Evolutionary conservation across 2,113 vertebrate species (phyloP).

Genomic region (Seriola quinqueradiata): DNA sequence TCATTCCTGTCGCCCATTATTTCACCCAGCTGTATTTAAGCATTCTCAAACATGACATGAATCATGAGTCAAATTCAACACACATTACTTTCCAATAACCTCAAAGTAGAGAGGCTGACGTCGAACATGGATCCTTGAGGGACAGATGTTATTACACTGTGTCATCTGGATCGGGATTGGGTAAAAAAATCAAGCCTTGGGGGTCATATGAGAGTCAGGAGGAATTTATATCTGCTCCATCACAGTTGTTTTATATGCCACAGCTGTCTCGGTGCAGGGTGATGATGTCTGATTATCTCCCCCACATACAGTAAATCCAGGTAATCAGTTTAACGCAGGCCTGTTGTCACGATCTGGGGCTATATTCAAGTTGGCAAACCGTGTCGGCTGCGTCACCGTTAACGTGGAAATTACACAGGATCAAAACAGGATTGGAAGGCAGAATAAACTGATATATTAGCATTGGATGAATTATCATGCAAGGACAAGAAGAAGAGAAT

Average conservation of each 20-base stretch:
- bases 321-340: conserved; percentile 10
- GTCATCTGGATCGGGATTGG: conserved; percentile 12
- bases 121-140: conserved; percentile 11
- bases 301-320: conserved; percentile 21
- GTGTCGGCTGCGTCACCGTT: not conserved
- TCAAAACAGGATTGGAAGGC: not conserved
- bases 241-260: conserved; percentile 12
- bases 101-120: conserved; percentile 20
- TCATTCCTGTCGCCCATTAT: conserved; percentile 34
- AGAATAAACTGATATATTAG: not conserved
- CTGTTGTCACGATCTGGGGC: not conserved
- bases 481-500: not conserved
- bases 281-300: conserved; percentile 39
- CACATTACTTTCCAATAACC: conserved; percentile 43
- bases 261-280: conserved; percentile 7
- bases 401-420: not conserved
- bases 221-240: conserved; percentile 28
- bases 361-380: not conserved
- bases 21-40: conserved; percentile 10
- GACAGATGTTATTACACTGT: conserved; percentile 36
- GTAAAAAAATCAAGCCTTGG: conserved; percentile 1
- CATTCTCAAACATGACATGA: conserved; percentile 20
- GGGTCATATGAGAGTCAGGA: conserved; percentile 10
- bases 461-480: not conserved
- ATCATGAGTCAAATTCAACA: conserved; percentile 32